A percentile compares a stretch with the other conserved stretches of the same genome.
Conservation (phyloP, 2,797 vertebrate species). For the Poeciliopsis presidionis region DNA sequence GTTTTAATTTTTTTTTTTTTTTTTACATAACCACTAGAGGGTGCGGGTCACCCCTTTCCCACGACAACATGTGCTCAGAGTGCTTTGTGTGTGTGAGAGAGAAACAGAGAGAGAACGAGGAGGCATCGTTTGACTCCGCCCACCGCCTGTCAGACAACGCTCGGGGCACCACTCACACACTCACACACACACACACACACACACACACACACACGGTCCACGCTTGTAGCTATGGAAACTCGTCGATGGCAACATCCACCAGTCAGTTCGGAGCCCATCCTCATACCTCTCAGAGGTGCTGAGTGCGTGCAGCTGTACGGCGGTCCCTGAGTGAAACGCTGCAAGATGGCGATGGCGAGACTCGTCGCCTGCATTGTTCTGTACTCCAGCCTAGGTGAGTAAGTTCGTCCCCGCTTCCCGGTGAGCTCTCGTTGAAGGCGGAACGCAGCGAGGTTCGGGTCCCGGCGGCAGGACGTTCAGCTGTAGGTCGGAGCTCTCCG, state of each 20-base stretch:
- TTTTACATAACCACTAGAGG: neutral
- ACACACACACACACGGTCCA: fast-evolving
- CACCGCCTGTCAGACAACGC: slow-evolving; percentile 51
- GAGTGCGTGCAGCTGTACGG: slow-evolving; percentile 59
- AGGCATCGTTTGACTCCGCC: slow-evolving; percentile 30
- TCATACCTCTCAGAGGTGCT: slow-evolving; percentile 71
- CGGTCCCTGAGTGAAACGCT: slow-evolving; percentile 55
- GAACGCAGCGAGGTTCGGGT: slow-evolving; percentile 10
- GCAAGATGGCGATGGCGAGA: slow-evolving; percentile 83
- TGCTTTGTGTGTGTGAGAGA: neutral
- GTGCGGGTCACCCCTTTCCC: slow-evolving; percentile 17
- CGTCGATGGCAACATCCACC: slow-evolving; percentile 80
- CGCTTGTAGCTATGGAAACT: slow-evolving; percentile 83
- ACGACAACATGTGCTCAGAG: slow-evolving; percentile 2
- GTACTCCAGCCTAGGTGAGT: slow-evolving; percentile 76
- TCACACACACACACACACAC: neutral
- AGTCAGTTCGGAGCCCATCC: slow-evolving; percentile 65
- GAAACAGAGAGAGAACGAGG: neutral
- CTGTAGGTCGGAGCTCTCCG: slow-evolving; percentile 17
- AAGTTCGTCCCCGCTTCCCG: neutral
- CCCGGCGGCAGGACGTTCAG: slow-evolving; percentile 16
- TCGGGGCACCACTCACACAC: slow-evolving; percentile 1
- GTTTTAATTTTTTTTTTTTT: neutral
- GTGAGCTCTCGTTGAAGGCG: neutral
- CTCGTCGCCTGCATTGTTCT: slow-evolving; percentile 66